Conservation (phyloP, 2,888 invertebrate species). For the Fragum whitleyi region DNA sequence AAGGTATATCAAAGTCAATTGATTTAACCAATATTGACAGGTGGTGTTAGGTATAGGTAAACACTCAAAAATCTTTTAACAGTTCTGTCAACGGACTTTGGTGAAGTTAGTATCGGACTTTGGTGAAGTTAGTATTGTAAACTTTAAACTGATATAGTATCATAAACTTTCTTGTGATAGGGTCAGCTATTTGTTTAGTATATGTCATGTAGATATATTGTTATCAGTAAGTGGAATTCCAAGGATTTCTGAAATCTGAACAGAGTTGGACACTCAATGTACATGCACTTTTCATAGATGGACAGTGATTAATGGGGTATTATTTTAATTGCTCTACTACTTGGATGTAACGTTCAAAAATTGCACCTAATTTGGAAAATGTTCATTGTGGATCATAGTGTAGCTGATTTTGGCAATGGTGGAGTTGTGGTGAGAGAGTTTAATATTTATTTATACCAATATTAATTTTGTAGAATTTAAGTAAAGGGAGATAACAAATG, state of each 20-base stretch:
- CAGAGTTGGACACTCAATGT: background rate
- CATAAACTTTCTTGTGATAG: background rate
- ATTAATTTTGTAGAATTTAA: too few relatives aligned
- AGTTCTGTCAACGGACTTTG: conserved; percentile 7
- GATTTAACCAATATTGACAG: conserved; percentile 51
- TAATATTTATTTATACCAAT: too few relatives aligned
- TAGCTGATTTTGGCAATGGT: background rate
- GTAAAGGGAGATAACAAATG: too few relatives aligned
- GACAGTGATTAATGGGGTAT: background rate
- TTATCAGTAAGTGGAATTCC: conserved; percentile 8
- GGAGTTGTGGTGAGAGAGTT: background rate
- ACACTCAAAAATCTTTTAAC: conserved; percentile 28
- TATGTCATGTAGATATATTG: conserved; percentile 8
- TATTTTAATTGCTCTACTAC: background rate
- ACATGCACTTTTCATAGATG: background rate
- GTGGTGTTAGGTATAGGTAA: conserved; percentile 43
- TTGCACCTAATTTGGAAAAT: background rate
- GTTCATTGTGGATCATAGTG: conserved; percentile 20
- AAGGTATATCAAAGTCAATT: conserved; percentile 40
- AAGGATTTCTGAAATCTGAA: background rate
- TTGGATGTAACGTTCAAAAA: background rate
- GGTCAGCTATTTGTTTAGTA: conserved; percentile 4
- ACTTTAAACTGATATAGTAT: background rate
- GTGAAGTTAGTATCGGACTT: background rate
- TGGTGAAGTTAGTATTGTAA: background rate